Evolutionary conservation across 92 coral and sea anemone genomes (phyloP).

Genomic region (Zoanthus gigantus): DNA sequence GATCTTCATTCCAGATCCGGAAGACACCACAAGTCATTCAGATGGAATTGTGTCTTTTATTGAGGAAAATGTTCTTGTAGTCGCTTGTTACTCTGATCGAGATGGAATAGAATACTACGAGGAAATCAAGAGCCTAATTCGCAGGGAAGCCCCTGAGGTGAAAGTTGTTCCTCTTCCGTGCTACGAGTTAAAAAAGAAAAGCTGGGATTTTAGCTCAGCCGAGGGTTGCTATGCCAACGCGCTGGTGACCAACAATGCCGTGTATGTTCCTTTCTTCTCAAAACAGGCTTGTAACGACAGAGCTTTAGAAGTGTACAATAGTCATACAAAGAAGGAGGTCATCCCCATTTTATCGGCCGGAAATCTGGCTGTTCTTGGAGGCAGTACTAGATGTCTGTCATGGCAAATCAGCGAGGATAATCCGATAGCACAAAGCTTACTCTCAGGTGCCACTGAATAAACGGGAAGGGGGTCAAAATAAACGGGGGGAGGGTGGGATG

Average conservation of each 20-base stretch:
- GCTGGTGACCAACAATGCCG: slow-evolving; percentile 65
- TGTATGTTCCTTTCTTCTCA: slow-evolving; percentile 65
- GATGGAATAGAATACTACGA: slow-evolving; percentile 61
- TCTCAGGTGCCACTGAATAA: too few relatives aligned
- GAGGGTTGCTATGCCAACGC: slow-evolving; percentile 72
- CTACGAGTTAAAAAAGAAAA: slow-evolving; percentile 55
- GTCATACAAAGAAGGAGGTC: slow-evolving; percentile 61
- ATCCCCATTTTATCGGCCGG: slow-evolving; percentile 50
- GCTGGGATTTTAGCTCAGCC: slow-evolving; percentile 57
- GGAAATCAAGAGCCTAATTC: slow-evolving; percentile 47
- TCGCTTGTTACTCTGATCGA: slow-evolving; percentile 44
- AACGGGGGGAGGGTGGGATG: too few relatives aligned
- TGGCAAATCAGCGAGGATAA: slow-evolving; percentile 70
- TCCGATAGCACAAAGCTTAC: slow-evolving; percentile 50
- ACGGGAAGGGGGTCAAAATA: too few relatives aligned
- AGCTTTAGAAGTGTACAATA: slow-evolving; percentile 52
- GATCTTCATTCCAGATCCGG: slow-evolving; percentile 64
- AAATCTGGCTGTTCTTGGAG: slow-evolving; percentile 61
- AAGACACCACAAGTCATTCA: slow-evolving; percentile 71
- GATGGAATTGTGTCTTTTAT: slow-evolving; percentile 73
- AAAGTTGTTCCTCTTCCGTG: slow-evolving; percentile 64
- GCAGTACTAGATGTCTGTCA: slow-evolving; percentile 69
- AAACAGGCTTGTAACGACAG: slow-evolving; percentile 52
- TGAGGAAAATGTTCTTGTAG: slow-evolving; percentile 57
- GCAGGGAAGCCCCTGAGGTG: slow-evolving; percentile 45